Evolutionary conservation across 2,797 vertebrate genomes (phyloP).

Genomic region (Cossypha caffra): DNA sequence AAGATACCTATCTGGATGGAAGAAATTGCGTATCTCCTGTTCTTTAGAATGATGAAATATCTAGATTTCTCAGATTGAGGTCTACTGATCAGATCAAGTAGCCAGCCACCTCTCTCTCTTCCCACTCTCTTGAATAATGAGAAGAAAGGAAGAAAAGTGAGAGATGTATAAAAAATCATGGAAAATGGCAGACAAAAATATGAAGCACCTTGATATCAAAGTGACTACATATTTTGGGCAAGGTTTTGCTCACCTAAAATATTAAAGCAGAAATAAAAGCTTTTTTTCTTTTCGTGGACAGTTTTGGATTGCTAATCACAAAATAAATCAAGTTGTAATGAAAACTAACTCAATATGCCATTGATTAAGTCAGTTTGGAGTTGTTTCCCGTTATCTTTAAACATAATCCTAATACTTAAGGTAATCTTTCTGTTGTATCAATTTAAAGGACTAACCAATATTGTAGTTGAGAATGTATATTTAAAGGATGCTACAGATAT

Average conservation of each 20-base stretch:
- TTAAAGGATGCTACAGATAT: background rate
- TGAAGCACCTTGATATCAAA: background rate
- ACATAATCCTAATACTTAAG: accelerated
- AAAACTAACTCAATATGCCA: background rate
- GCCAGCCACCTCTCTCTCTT: accelerated
- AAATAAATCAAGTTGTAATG: background rate
- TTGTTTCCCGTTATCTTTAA: background rate
- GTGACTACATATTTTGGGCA: background rate
- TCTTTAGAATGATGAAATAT: background rate
- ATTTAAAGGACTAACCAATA: background rate
- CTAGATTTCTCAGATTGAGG: background rate
- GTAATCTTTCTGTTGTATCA: background rate
- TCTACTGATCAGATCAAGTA: background rate
- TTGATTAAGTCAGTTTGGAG: background rate
- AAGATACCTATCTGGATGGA: background rate
- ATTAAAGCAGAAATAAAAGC: background rate
- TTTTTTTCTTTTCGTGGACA: background rate
- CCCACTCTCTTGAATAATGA: background rate
- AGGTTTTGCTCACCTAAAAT: background rate
- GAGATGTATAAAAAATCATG: background rate
- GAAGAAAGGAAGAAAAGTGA: background rate
- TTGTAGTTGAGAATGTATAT: background rate
- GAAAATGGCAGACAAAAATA: background rate
- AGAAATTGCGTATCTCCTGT: background rate
- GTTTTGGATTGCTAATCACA: background rate